phyloP scores from a whole-genome alignment of 2,888 invertebrate species.

The Synanthedon vespiformis region DNA sequence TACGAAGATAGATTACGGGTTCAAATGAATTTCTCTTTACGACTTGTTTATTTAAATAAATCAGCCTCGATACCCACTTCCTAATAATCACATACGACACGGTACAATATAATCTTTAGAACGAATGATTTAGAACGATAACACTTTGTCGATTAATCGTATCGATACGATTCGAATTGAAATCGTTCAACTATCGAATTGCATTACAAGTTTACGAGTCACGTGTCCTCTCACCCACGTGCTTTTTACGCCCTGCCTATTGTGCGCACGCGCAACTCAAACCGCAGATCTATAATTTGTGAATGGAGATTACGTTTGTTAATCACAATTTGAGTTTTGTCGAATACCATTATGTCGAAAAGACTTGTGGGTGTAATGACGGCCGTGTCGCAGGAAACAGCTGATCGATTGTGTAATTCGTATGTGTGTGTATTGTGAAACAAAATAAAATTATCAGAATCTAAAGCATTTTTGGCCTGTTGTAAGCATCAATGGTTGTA shows the following conservation, averaged over 20 bases:
- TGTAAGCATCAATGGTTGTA: no score
- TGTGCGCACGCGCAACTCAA: conserved; percentile 3
- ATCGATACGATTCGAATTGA: conserved; percentile 2
- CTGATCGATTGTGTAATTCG: no score
- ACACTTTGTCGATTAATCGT: conserved; percentile 6
- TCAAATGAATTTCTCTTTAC: no score
- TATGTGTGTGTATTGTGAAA: no score
- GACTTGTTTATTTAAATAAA: no score
- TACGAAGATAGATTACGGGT: no score
- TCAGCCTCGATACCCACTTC: no score
- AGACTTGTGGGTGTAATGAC: no score
- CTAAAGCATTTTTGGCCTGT: no score
- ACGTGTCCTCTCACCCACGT: conserved; percentile 3
- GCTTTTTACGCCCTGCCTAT: conserved; percentile 15
- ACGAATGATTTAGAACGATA: background rate
- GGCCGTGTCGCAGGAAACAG: no score
- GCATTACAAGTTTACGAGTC: background rate
- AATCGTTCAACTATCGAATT: background rate
- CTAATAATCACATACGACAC: no score
- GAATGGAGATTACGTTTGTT: conserved; percentile 14
- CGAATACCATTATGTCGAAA: background rate
- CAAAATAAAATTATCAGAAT: no score
- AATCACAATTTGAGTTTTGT: background rate
- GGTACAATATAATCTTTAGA: background rate
- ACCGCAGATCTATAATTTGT: conserved; percentile 18